Evolutionary conservation across 1,140 invertebrate genomes (phyloP).

Genomic region (Diabrotica undecimpunctata): DNA sequence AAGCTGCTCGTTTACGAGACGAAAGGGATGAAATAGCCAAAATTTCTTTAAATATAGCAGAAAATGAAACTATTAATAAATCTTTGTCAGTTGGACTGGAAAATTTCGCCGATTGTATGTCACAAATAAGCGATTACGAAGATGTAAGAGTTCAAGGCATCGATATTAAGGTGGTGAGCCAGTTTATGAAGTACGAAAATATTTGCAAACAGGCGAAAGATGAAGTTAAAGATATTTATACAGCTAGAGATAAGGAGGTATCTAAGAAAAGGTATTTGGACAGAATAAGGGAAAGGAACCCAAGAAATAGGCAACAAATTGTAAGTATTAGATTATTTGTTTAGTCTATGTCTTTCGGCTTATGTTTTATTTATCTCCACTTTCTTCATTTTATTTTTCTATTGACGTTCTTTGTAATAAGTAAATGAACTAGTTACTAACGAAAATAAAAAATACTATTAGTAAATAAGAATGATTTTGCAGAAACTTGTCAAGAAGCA

Average conservation of each 20-base stretch:
- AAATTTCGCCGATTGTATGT: conserved; percentile 62
- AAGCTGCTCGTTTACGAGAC: conserved; percentile 67
- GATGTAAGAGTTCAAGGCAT: conserved; percentile 66
- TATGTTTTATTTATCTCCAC: too few relatives aligned
- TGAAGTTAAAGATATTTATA: conserved; percentile 68
- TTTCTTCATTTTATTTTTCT: too few relatives aligned
- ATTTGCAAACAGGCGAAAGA: conserved; percentile 70
- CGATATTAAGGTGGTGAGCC: conserved; percentile 63
- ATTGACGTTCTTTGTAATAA: too few relatives aligned
- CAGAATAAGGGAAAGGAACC: conserved; percentile 60
- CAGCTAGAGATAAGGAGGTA: conserved; percentile 64
- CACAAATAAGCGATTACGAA: conserved; percentile 66
- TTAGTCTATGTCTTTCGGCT: conserved; percentile 8
- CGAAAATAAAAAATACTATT: too few relatives aligned
- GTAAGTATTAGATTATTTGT: conserved; percentile 48
- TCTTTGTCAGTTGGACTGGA: conserved; percentile 59
- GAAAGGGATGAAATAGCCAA: conserved; percentile 67
- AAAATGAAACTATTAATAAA: conserved; percentile 67
- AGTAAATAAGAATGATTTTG: too few relatives aligned
- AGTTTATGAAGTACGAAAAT: conserved; percentile 65
- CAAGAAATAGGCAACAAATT: conserved; percentile 64
- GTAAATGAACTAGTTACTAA: too few relatives aligned
- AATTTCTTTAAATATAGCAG: conserved; percentile 59
- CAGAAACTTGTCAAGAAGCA: too few relatives aligned
- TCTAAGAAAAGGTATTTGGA: conserved; percentile 61